Evolutionary conservation across 2,888 invertebrate genomes (phyloP), one percentile per base, ranked within the genome.

Genomic region (Taphrorychus bicolor): DNA sequence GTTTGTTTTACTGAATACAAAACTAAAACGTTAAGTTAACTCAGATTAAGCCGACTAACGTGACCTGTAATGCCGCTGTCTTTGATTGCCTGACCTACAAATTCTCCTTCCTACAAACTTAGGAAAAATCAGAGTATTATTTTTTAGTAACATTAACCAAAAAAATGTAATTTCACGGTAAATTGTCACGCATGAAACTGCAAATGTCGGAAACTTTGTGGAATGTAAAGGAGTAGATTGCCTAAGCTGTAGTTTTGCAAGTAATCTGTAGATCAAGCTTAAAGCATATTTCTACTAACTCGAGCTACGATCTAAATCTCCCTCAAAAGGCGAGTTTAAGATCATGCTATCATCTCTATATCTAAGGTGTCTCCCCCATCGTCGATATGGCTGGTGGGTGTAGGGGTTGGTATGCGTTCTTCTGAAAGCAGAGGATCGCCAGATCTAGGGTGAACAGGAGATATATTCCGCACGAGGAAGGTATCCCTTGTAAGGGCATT

Each of bases 391-490:
- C 81, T 80, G 45, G 80, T 78, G 3, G 85, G 81, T 21, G 85
- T 82, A 14, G 85, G 82, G 61, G 85, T 82, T 21, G 84, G 81
- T 70, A 82, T 73, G 70, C 82, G 78, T 16, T 80, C 81, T 70
- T 81, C 82, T 17, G 68, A 69, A 48, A 90, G 80, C 85, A 90
- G 87, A 3, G 88, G 86, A 78, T 90, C 90, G 49, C 86, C 84
- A 70, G 87, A 86, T 11, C 85, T 83, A 3, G 86, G 84, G 74
- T 85, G 85, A 23, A 87, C 42, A 82, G 85, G 71, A 82, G 87
- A 80, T 80, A 85, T 73, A 84, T 89, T 86, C 18, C 65, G 24
- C 80, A 85, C 73, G 84, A 90, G 86, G 11, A 89, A 87, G 74
- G 89, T 88, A 59, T 88, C 87, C 21, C 86, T 84, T 63, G 86